phyloP scores from a whole-genome alignment of 2,888 invertebrate genomes.

The Nemapogon koenigi region DNA sequence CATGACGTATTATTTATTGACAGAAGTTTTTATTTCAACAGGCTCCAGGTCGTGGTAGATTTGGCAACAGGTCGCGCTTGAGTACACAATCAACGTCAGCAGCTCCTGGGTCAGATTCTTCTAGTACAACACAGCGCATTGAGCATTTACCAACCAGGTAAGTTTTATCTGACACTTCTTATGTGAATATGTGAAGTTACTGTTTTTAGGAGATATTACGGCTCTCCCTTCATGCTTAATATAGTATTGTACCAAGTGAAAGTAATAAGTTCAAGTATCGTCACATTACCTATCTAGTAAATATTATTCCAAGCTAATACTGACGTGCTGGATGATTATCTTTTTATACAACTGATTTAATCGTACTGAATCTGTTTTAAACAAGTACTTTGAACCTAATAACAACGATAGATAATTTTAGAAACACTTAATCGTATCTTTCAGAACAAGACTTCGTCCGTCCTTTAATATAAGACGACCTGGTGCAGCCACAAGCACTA shows the following conservation, averaged over 20 bases:
- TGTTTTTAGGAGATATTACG: conserved; percentile 15
- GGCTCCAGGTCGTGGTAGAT: conserved; percentile 6
- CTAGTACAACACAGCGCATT: not conserved
- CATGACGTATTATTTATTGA: not conserved
- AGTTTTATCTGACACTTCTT: too few species aligned
- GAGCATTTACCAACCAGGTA: conserved; percentile 4
- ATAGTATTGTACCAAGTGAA: too few species aligned
- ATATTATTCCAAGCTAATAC: too few species aligned
- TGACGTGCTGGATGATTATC: too few species aligned
- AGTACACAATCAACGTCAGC: not conserved
- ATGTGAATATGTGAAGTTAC: conserved; percentile 16
- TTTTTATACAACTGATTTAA: too few species aligned
- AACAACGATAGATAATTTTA: too few species aligned
- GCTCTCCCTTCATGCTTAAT: too few species aligned
- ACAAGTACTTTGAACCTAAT: too few species aligned
- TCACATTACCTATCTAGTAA: too few species aligned
- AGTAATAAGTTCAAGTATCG: too few species aligned
- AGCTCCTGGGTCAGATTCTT: conserved; percentile 2
- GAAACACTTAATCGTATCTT: too few species aligned
- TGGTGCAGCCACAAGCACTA: conserved; percentile 25
- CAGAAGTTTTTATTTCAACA: conserved; percentile 1
- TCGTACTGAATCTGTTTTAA: too few species aligned
- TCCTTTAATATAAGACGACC: conserved; percentile 27
- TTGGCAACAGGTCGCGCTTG: conserved; percentile 5
- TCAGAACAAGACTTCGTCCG: conserved; percentile 56